These are phyloP conservation scores for Colius striatus DNA, from an alignment of 2,113 vertebrate genomes.

Conservation along the genomic window DNA sequence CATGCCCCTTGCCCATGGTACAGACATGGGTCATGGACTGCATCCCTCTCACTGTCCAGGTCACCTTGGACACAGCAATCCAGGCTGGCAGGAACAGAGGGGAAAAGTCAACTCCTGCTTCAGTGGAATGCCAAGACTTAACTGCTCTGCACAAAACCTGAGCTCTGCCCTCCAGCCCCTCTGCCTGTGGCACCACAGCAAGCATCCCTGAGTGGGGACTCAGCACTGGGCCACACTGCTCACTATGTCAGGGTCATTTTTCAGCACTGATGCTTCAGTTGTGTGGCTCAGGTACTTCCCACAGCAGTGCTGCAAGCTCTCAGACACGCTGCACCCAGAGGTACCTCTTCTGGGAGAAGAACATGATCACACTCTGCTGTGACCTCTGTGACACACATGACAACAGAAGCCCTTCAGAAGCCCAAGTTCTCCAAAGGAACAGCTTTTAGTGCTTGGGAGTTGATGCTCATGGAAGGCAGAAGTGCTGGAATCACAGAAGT, in stretches of 20 bases:
- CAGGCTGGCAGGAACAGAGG: not conserved
- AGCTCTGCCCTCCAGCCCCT: not conserved
- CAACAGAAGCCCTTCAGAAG: not conserved
- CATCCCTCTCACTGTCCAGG: not conserved
- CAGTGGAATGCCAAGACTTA: not conserved
- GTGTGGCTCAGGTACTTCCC: not conserved
- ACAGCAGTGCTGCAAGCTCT: not conserved
- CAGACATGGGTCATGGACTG: not conserved
- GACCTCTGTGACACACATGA: not conserved
- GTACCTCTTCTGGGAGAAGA: not conserved
- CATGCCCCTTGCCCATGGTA: not conserved
- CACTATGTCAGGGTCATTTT: not conserved
- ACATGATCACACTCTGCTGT: not conserved
- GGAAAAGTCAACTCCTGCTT: not conserved
- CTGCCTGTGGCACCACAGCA: not conserved
- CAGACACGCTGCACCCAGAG: not conserved
- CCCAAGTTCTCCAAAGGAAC: not conserved
- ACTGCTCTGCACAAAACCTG: not conserved
- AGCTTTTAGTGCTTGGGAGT: not conserved
- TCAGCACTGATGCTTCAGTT: not conserved
- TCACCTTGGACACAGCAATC: too few relatives aligned
- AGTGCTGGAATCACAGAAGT: not conserved
- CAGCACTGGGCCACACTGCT: not conserved
- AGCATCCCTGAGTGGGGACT: not conserved
- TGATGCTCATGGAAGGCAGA: not conserved